Evolutionary conservation across 2,113 vertebrate species (phyloP).

Genomic region (Fulica atra): DNA sequence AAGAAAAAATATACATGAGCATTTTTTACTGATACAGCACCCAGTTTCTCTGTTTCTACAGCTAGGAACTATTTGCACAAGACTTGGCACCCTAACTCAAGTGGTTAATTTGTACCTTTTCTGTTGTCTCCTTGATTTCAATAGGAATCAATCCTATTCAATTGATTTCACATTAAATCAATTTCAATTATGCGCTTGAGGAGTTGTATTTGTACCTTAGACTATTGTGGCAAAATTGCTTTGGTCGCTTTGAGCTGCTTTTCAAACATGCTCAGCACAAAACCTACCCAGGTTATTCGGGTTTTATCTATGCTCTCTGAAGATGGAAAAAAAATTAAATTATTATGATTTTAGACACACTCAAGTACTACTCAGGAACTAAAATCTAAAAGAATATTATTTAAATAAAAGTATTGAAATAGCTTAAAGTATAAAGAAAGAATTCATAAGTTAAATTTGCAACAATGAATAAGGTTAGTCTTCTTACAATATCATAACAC

Average conservation of each 20-base stretch:
- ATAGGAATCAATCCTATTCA: not conserved
- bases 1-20: not conserved
- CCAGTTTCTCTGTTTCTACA: not conserved
- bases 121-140: not conserved
- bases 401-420: not conserved
- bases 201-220: not conserved
- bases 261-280: not conserved
- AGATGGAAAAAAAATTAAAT: not conserved
- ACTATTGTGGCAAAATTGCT: not conserved
- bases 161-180: slow-evolving; percentile 24
- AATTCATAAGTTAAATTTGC: not conserved
- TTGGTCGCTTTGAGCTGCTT: not conserved
- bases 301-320: not conserved
- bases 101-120: not conserved
- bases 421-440: not conserved
- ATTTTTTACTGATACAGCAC: not conserved
- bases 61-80: not conserved
- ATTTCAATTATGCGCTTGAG: slow-evolving; percentile 25
- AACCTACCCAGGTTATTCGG: not conserved
- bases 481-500: not conserved
- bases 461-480: not conserved
- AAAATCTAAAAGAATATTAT: not conserved
- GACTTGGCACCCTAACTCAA: not conserved
- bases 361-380: not conserved
- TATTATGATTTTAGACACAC: not conserved